Conservation (phyloP, 2,797 vertebrate species). For the Artibeus lituratus region DNA sequence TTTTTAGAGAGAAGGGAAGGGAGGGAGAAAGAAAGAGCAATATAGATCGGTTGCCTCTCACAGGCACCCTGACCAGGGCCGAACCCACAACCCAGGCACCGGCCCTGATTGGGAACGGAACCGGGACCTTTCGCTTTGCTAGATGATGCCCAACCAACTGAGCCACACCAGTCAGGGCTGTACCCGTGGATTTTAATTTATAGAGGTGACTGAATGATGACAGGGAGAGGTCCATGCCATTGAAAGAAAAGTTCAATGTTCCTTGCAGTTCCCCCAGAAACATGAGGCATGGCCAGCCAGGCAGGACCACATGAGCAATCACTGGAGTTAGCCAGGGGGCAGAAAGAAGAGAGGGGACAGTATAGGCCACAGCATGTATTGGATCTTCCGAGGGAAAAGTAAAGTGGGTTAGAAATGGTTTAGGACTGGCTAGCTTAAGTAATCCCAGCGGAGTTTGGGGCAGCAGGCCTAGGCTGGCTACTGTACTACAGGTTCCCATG, state of each 20-base stretch:
- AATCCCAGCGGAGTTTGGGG: background rate
- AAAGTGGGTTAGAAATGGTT: background rate
- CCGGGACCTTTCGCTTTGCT: no score
- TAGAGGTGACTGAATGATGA: background rate
- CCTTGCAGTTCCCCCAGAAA: background rate
- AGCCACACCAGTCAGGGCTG: no score
- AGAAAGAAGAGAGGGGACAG: background rate
- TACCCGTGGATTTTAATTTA: background rate
- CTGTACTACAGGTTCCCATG: background rate
- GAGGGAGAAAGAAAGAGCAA: no score
- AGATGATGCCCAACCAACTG: no score
- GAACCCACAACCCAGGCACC: no score
- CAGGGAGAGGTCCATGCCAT: background rate
- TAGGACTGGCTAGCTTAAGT: background rate
- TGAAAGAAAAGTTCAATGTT: background rate
- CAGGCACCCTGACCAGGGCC: no score
- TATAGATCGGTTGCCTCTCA: no score
- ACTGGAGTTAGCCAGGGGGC: background rate
- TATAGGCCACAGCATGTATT: background rate
- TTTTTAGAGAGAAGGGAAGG: no score
- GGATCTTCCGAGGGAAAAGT: background rate
- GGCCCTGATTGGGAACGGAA: no score
- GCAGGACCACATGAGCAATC: no score
- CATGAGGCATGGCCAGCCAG: background rate
- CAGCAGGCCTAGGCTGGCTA: no score